phyloP scores from a whole-genome alignment of 2,888 invertebrate species.

The Perdita meconis region DNA sequence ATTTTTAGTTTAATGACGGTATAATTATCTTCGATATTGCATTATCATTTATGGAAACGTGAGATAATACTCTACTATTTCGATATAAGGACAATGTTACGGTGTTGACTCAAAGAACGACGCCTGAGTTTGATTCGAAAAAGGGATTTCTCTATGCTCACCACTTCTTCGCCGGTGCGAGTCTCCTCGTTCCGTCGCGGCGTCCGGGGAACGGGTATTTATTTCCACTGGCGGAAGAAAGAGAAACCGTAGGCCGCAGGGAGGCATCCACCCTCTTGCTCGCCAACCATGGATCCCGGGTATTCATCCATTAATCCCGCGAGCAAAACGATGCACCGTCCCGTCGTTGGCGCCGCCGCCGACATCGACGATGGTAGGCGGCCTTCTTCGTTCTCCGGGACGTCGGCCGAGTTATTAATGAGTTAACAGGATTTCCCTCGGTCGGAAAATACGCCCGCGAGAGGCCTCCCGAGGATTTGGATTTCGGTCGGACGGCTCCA shows the following conservation, averaged over 20 bases:
- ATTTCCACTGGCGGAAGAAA: no score
- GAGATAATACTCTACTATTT: no score
- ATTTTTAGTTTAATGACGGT: no score
- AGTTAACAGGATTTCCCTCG: slow-evolving; percentile 81
- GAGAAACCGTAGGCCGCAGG: slow-evolving; percentile 55
- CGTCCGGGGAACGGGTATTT: no score
- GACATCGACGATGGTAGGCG: slow-evolving; percentile 44
- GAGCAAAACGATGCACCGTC: slow-evolving; percentile 72
- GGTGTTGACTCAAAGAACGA: no score
- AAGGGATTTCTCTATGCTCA: no score
- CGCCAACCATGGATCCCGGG: slow-evolving; percentile 56
- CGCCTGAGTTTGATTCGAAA: no score
- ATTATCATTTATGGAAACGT: no score
- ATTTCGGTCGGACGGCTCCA: slow-evolving; percentile 56
- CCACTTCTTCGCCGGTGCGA: no score
- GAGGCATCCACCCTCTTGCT: slow-evolving; percentile 54
- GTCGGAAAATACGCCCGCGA: slow-evolving; percentile 76
- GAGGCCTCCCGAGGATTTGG: slow-evolving; percentile 70
- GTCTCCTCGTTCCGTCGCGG: no score
- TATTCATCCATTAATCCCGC: slow-evolving; percentile 74
- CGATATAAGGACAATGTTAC: no score
- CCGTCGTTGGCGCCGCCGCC: slow-evolving; percentile 42
- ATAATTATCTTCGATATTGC: no score
- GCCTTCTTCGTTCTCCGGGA: slow-evolving; percentile 56
- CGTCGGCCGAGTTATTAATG: slow-evolving; percentile 78